Evolutionary conservation across 2,113 vertebrate species (phyloP), one percentile per base, ranked within the genome.

Genomic region (Anoplopoma fimbria): DNA sequence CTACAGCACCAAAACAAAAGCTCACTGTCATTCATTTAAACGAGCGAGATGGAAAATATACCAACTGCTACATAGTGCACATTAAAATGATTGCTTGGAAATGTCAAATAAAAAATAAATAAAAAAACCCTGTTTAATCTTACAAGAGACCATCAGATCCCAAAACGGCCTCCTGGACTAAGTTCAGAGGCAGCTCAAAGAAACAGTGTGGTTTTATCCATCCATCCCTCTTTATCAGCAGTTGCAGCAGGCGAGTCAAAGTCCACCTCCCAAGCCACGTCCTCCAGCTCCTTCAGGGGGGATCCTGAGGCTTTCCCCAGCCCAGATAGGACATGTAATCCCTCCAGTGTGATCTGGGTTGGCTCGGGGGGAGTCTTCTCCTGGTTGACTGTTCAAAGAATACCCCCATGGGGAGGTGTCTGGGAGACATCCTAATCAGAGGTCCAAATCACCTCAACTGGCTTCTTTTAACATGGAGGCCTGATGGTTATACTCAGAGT

Each of bases 281-380:
- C 62, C 73, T 71, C 57, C 64, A 65, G 79, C 74, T 77, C 71
- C 77, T 77, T 70, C 58, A 49, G 60, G 69, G 69, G 84, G 72
- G 62, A 83, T 68, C 83, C 77, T 12, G 9, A 79, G 81, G 78
- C 55, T 65, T 79, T 77, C 17, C 81, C 74, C 31, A 47, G 47
- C 9, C 70, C 81, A 89, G 60, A 89, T 36, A 87, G 74, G 79
- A 76, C 45, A 68, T 88, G 55, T 87, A 72, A 90, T 90, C 75
- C 83, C 78, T 70, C 65, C 64, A 75, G 86, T 69, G 33, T 63
- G 51, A 68, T 53, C 21, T 71, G 36, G 58, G n/a, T 73, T 69
- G 55, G 72, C 82, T 83, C 51, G 17, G 42, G 65, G 49, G 69
- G 82, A n/a, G 81, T 79, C 85, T 86, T 75, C 73, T 77, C 27